A percentile compares a stretch with the other conserved stretches of the same genome.
phyloP scores from a whole-genome alignment of 1,140 invertebrate genomes.

The Riptortus pedestris region DNA sequence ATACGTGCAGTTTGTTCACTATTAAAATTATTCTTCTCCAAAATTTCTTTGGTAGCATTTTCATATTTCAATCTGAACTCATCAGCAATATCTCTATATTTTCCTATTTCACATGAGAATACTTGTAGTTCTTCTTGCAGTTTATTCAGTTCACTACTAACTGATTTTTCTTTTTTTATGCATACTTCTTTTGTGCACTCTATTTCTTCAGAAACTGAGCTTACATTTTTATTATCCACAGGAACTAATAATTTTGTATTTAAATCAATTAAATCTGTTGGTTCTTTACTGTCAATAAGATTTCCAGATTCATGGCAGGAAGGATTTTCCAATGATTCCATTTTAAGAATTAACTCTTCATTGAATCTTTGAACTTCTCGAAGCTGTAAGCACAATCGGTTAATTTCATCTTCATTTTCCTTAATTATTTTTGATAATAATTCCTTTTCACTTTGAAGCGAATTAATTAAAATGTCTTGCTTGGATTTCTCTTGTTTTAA shows the following conservation, averaged over 20 bases:
- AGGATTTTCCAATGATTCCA: background rate
- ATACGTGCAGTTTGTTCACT: background rate
- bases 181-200: background rate
- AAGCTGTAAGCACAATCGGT: background rate
- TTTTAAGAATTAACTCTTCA: background rate
- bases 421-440: constrained; percentile 11
- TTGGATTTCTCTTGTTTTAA: constrained; percentile 24
- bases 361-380: background rate
- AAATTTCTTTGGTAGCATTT: background rate
- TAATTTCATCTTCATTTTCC: constrained; percentile 6
- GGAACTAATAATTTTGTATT: background rate
- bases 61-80: background rate
- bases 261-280: background rate
- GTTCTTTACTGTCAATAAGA: no score
- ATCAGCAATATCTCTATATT: background rate
- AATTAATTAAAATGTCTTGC: constrained; percentile 13
- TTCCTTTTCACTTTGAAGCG: constrained; percentile 1
- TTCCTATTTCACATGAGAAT: constrained; percentile 1
- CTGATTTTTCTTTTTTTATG: constrained; percentile 1
- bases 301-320: no score
- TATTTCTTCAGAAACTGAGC: background rate
- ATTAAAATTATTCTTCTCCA: background rate
- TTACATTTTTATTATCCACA: background rate
- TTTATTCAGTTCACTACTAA: background rate
- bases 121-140: background rate